Evolutionary conservation across 2,113 vertebrate genomes (phyloP), one percentile per base, ranked within the genome.

Genomic region (Perca flavescens): DNA sequence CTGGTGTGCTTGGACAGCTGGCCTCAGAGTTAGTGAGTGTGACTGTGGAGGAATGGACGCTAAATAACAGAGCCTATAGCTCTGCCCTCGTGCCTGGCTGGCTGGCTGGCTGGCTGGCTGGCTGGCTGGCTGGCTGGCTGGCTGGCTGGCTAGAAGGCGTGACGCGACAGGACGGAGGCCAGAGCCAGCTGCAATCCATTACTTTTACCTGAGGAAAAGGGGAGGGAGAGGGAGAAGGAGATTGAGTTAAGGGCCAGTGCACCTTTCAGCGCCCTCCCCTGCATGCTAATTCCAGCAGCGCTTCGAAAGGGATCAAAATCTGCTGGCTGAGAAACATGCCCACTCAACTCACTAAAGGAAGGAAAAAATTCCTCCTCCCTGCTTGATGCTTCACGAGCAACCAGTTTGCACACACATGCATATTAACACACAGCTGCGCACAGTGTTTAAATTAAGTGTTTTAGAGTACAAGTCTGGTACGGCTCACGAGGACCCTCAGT

Each of bases 101-200:
- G 61, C 77, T 43, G 70, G 61, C 69, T 74, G 53, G 78, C 82
- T 65, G 81, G 80, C 84, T 84, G 87, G 77, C 86, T 13, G 76
- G 74, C 87, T 71, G 31, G 31, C 31, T 31, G 31, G 31, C 31
- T 2, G 76, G 74, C 76, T 40, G 70, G 65, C 69, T 74, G 53
- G 78, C 82, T 66, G 81, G 80, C 85, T 84, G 87, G 77, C 87
- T 71, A 74, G 89, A 85, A 72, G 86, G 89, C 83, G 83, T 91
- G 91, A 91, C 84, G 85, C 52, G 86, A 83, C 86, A 79, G 83
- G 85, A 86, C 82, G 82, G 84, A 80, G 82, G 89, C 83, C 72
- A 65, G 85, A 86, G 80, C 85, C 77, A 75, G 87, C 89, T 81
- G 83, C 92, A 86, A 92, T 93, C 91, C 90, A 94, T 94, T 92